Conservation (phyloP, 2,113 vertebrate genomes). For the Labeo rohita region DNA sequence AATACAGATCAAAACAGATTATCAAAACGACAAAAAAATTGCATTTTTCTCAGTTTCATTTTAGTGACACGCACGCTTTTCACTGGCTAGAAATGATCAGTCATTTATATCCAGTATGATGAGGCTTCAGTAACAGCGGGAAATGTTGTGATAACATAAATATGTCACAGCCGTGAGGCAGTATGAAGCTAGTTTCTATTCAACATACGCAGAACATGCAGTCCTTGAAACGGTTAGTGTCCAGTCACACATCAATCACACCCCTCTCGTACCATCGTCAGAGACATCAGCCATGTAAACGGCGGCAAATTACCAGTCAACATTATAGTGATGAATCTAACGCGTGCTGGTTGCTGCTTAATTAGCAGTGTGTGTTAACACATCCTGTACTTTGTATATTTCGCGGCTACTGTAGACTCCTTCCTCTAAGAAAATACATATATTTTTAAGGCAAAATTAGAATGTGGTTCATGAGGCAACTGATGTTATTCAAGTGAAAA, state of each 20-base stretch:
- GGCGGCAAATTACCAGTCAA: conserved; percentile 52
- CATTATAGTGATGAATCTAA: conserved; percentile 49
- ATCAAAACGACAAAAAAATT: not conserved
- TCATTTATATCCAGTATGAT: not conserved
- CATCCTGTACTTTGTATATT: not conserved
- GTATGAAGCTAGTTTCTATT: not conserved
- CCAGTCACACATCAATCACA: conserved; percentile 51
- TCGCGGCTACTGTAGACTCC: not conserved
- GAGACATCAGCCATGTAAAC: conserved; percentile 56
- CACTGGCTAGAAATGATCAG: not conserved
- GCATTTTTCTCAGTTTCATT: not conserved
- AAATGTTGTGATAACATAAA: conserved; percentile 31
- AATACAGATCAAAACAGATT: not conserved
- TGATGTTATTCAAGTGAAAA: not conserved
- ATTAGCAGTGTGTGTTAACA: conserved; percentile 56
- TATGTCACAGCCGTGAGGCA: not conserved
- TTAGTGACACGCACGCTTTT: not conserved
- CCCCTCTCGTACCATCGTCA: conserved; percentile 50
- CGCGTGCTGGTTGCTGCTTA: conserved; percentile 43
- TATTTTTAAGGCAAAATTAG: not conserved
- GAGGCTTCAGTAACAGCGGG: conserved; percentile 18
- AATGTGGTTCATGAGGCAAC: not conserved
- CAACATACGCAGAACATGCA: conserved; percentile 35
- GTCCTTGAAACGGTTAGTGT: conserved; percentile 19
- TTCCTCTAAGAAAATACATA: not conserved